A percentile compares a stretch with the other conserved stretches of the same genome.
phyloP scores from a whole-genome alignment of 2,113 vertebrate genomes.

The Heptranchias perlo region DNA sequence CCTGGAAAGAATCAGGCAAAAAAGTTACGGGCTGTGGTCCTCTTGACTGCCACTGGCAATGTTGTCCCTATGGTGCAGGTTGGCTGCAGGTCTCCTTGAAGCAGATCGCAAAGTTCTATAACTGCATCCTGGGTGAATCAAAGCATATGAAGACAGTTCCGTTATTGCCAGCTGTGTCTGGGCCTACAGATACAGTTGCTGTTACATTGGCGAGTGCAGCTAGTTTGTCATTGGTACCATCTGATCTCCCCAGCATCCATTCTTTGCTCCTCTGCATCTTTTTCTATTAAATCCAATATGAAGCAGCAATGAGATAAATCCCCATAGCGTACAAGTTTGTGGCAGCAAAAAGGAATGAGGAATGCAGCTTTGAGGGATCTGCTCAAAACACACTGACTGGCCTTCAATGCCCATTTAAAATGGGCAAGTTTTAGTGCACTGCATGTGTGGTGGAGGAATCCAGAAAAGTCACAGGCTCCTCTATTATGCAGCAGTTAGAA shows the following conservation, averaged over 20 bases:
- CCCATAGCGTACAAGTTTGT: neutral
- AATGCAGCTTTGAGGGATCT: neutral
- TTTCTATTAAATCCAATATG: neutral
- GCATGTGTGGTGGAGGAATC: neutral
- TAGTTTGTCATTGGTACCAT: neutral
- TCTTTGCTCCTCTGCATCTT: neutral
- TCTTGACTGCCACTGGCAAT: neutral
- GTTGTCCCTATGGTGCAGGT: neutral
- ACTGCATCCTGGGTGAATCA: neutral
- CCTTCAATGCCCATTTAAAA: neutral
- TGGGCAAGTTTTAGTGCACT: neutral
- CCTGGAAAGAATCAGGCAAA: neutral
- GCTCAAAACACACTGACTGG: neutral
- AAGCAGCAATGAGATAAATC: neutral
- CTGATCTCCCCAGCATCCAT: neutral
- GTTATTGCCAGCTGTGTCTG: neutral
- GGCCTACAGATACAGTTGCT: neutral
- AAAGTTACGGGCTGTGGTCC: neutral
- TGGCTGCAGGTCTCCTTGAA: neutral
- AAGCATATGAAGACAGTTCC: neutral
- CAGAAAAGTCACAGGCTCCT: neutral
- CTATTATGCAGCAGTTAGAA: neutral
- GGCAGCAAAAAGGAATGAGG: neutral
- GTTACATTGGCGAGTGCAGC: neutral
- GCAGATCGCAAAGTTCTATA: neutral